Percentiles rank a stretch among this genome's conserved stretches.
Evolutionary conservation across 1,140 invertebrate species (phyloP).

Genomic region (Leguminivora glycinivorella): DNA sequence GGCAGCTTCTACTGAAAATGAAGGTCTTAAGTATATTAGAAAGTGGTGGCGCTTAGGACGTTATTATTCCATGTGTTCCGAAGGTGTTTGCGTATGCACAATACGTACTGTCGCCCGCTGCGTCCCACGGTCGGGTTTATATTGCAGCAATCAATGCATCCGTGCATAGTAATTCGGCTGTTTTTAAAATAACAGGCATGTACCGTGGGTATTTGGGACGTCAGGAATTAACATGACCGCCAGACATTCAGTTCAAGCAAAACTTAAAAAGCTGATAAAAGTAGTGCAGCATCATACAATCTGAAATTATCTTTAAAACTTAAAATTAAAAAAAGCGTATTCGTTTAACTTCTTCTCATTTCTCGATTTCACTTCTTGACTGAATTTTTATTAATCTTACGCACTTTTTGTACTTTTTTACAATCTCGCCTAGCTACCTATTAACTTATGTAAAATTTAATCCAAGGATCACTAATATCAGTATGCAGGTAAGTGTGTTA

Average conservation of each 20-base stretch:
- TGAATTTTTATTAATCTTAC: too few relatives aligned
- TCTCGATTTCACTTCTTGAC: too few relatives aligned
- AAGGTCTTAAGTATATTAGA: neutral
- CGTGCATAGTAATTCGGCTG: slow-evolving; percentile 1
- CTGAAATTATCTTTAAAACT: too few relatives aligned
- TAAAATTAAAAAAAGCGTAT: too few relatives aligned
- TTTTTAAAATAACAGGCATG: neutral
- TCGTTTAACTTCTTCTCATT: too few relatives aligned
- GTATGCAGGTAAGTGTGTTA: too few relatives aligned
- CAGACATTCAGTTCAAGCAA: neutral
- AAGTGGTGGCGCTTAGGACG: neutral
- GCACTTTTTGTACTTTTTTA: too few relatives aligned
- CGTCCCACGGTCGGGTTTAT: slow-evolving; percentile 11
- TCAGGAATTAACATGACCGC: neutral
- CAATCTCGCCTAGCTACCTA: too few relatives aligned
- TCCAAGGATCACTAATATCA: too few relatives aligned
- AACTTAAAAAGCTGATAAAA: too few relatives aligned
- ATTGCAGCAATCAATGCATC: slow-evolving; percentile 16
- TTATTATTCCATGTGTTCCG: neutral
- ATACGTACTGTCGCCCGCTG: neutral
- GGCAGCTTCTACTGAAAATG: neutral
- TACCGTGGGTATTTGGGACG: neutral
- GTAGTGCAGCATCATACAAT: too few relatives aligned
- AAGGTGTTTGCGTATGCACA: slow-evolving; percentile 14
- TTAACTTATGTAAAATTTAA: too few relatives aligned